Base-by-base conservation (phyloP, 2,113 vertebrate genomes). In the Dendrocopos noguchii region DNA sequence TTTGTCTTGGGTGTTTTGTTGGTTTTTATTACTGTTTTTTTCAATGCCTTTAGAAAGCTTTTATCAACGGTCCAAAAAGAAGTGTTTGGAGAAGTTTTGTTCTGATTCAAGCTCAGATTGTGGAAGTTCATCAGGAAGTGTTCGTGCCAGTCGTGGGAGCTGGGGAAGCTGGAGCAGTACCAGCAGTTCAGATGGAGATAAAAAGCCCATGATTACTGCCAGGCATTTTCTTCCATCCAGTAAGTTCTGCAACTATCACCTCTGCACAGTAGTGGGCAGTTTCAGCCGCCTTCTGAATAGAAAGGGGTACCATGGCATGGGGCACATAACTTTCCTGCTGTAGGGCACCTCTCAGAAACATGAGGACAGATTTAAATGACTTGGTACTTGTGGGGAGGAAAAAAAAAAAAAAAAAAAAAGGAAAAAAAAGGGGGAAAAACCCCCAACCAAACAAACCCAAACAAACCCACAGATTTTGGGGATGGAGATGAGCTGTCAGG, bases 91-190 rank as follows among this genome's bases (percentile, higher is more conserved):
- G 84, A 98, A 98, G 47, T 97, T 98, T 33, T 98, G 98, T 94
- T 99, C 98, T 0, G 99, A 99, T 95, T 99, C 99, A 3, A 98
- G 99, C 84, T 99, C 99, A 0, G 99, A 99, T 95, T 99, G 99
- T 1, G 98, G 99, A 94, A 99, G 99, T 95, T 99, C 99, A 1
- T 98, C 98, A 0, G 98, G 99, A 67, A 99, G 99, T 0, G 99
- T 99, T 88, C 98, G 99, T 36, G 99, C 98, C 94, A 99, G 99
- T 98, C 98, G 99, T 33, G 99, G 99, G 33, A 99, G 99, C 97
- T 99, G 99, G 99, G 99, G 99, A 63, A 99, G 99, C 97, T 99
- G 99, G 99, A 99, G 99, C 97, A 99, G 99, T 77, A 97, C 98
- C 61, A 99, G 99, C 96, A 99, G 99, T 95, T 97, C 98, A 0